These are phyloP conservation scores for Dinomys branickii DNA, from an alignment of 2,113 vertebrate species.

Conservation along the genomic window DNA sequence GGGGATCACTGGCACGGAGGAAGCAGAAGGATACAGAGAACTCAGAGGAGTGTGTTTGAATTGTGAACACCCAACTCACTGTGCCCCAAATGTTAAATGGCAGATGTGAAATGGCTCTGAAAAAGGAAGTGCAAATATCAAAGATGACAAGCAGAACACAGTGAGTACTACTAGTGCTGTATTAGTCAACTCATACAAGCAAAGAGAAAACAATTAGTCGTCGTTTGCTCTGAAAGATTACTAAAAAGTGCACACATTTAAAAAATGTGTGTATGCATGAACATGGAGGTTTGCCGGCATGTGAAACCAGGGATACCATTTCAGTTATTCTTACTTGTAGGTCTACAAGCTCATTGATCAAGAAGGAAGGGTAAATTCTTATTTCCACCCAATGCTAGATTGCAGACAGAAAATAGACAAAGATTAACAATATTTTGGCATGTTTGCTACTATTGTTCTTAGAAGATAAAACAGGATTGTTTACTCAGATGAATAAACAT, in stretches of 20 bases:
- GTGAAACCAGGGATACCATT: not conserved
- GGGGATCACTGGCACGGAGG: not conserved
- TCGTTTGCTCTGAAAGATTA: not conserved
- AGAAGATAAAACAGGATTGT: conserved; percentile 30
- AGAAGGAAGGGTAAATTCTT: not conserved
- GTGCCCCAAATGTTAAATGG: not conserved
- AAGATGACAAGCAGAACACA: not conserved
- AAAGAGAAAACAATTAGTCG: not conserved
- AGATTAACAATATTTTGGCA: not conserved
- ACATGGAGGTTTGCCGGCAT: not conserved
- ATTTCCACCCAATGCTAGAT: not conserved
- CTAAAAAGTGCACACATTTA: not conserved
- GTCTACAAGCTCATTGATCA: not conserved
- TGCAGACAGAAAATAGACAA: not conserved
- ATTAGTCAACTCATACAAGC: not conserved
- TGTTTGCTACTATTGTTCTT: conserved; percentile 31
- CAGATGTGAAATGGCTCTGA: not conserved
- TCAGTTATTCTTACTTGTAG: not conserved
- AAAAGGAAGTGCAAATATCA: conserved; percentile 28
- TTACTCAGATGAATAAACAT: conserved; percentile 2
- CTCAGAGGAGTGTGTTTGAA: not conserved
- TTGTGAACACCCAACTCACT: not conserved
- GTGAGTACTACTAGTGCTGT: not conserved
- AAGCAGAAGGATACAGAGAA: not conserved
- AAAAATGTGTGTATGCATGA: not conserved